phyloP scores from a whole-genome alignment of 2,113 vertebrate species.

The Meleagris gallopavo region DNA sequence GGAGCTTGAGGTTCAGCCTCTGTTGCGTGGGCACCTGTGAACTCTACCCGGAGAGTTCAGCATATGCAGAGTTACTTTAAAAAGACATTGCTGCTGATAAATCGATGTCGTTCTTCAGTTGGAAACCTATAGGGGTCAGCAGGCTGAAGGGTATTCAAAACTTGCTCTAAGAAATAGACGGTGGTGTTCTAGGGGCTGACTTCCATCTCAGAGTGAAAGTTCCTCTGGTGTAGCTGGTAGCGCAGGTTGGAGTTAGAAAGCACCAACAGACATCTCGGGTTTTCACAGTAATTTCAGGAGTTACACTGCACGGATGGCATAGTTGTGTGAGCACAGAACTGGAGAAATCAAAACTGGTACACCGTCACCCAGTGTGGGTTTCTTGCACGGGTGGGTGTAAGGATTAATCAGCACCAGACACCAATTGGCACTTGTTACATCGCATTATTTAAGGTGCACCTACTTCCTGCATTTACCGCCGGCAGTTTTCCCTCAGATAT shows the following conservation, averaged over 20 bases:
- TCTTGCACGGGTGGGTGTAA: not conserved
- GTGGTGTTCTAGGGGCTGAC: rapidly evolving
- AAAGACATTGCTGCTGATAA: rapidly evolving
- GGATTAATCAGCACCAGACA: not conserved
- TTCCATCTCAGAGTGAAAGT: not conserved
- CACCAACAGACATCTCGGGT: rapidly evolving
- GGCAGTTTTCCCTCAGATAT: rapidly evolving
- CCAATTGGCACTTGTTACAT: rapidly evolving
- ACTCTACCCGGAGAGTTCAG: rapidly evolving
- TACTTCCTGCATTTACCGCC: rapidly evolving
- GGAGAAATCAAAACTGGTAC: rapidly evolving
- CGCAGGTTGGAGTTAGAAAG: not conserved
- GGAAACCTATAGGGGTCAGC: rapidly evolving
- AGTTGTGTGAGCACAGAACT: rapidly evolving
- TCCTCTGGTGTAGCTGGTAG: too few relatives aligned
- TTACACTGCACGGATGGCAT: rapidly evolving
- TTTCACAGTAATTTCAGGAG: rapidly evolving
- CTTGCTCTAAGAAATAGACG: rapidly evolving
- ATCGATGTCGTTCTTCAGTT: rapidly evolving
- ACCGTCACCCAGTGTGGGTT: rapidly evolving
- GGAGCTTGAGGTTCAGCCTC: rapidly evolving
- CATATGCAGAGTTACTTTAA: rapidly evolving
- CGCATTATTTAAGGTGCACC: not conserved
- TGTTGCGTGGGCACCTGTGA: rapidly evolving
- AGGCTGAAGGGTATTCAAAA: not conserved